Conservation (phyloP, 2,888 invertebrate species). For the Mycalesis mineus region DNA sequence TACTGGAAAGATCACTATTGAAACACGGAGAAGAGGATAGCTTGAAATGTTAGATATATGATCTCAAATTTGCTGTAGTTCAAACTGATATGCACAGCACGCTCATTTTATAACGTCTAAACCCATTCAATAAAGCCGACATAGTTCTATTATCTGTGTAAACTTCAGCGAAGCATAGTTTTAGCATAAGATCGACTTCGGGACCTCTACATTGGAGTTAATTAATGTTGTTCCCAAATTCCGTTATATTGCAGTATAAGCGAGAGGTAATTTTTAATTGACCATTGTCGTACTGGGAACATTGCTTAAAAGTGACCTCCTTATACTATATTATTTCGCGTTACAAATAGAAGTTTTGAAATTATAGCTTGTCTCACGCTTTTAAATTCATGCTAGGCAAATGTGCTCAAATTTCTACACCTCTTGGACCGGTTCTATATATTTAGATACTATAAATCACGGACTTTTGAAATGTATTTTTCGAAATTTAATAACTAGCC, state of each 20-base stretch:
- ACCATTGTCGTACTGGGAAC: slow-evolving; percentile 71
- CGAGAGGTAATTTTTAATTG: slow-evolving; percentile 57
- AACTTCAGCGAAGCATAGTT: slow-evolving; percentile 7
- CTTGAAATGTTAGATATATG: not conserved
- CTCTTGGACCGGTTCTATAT: slow-evolving; percentile 4
- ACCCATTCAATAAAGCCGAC: slow-evolving; percentile 5
- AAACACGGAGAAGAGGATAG: not conserved
- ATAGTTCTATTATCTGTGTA: not conserved
- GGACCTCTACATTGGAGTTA: slow-evolving; percentile 8
- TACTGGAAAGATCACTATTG: too few relatives aligned
- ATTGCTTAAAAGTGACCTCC: slow-evolving; percentile 60
- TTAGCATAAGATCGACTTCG: not conserved
- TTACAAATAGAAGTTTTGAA: slow-evolving; percentile 63
- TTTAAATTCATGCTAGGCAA: slow-evolving; percentile 34
- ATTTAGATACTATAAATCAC: not conserved
- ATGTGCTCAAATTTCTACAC: slow-evolving; percentile 19
- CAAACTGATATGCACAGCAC: not conserved
- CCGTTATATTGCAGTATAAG: slow-evolving; percentile 36
- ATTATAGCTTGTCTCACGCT: slow-evolving; percentile 57
- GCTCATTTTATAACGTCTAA: not conserved
- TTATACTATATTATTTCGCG: slow-evolving; percentile 48
- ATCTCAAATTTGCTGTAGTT: not conserved
- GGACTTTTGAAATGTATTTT: not conserved
- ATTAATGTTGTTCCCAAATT: slow-evolving; percentile 18
- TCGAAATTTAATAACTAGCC: not conserved